Evolutionary conservation across 2,888 invertebrate species (phyloP), one percentile per base, ranked within the genome.

Genomic region (Andrena hattorfiana): DNA sequence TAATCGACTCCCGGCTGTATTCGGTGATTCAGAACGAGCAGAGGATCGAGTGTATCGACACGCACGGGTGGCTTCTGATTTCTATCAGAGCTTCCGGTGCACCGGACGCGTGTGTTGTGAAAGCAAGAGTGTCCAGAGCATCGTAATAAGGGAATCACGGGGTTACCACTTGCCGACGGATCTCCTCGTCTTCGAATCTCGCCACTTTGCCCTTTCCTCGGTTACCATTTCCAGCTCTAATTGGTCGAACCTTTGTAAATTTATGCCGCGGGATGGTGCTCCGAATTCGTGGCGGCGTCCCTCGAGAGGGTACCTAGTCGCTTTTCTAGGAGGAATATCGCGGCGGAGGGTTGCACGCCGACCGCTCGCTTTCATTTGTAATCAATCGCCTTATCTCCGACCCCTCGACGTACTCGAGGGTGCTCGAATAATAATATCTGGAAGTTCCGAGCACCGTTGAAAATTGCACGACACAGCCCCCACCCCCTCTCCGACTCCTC

Each of bases 381-480:
- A 83, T 77, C 76, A 82, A 83, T 77, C 83, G 71, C 68, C 83
- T 83, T 83, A 83, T 83, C 83, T 71, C 48, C 74, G 66, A 69
- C 48, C 56, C 76, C 77, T 76, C 59, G 60, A 63, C 68, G 63
- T 42, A 63, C 35, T 81, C 81, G 82, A 81, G 81, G 63, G 71
- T 83, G 64, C 83, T 83, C 64, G 73, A 75, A 75, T 75, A 83
- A 83, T 72, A 77, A 82, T 83, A 83, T 72, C 68, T 32, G 56
- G 32, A 72, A 76, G 77, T 68, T 83, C 49, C 54, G 62, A 56
- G 56, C 81, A 23, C 83, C 72, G 83, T 83, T 83, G 83, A 83
- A 83, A 83, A 83, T 83, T 83, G 69, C 77, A 77, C 70, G 83
- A 74, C 83, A 71, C 84, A 83, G 83, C 74, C 66, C 49, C 56